Conservation (phyloP, 1,140 invertebrate species). For the Papilio dardanus region DNA sequence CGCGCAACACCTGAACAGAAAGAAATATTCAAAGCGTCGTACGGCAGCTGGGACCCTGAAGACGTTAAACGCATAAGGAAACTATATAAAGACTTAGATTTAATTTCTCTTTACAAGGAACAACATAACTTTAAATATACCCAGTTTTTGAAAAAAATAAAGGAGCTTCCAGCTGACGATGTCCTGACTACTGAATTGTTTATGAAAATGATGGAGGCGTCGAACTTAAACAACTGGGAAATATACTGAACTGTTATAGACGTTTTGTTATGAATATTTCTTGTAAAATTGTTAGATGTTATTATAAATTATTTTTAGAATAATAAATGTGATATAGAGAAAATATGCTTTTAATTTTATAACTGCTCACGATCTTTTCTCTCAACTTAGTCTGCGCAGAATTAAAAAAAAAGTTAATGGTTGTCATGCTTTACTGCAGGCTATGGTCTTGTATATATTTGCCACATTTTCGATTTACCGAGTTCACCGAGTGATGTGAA, state of each 20-base stretch:
- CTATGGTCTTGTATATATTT: too few species aligned
- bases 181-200: background rate
- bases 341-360: too few species aligned
- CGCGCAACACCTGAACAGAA: slow-evolving; percentile 86
- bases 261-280: background rate
- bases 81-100: slow-evolving; percentile 89
- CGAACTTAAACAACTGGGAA: slow-evolving; percentile 4
- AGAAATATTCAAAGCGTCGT: slow-evolving; percentile 87
- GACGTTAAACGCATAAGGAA: slow-evolving; percentile 89
- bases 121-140: background rate
- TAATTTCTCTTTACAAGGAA: slow-evolving; percentile 5
- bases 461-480: too few species aligned
- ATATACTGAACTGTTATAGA: background rate
- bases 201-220: slow-evolving; percentile 9
- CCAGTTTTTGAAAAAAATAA: slow-evolving; percentile 3
- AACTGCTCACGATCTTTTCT: too few species aligned
- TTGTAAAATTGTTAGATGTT: too few species aligned
- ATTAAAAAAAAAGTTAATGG: too few species aligned
- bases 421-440: too few species aligned
- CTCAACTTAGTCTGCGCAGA: too few species aligned
- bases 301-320: too few species aligned
- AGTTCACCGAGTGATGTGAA: too few species aligned
- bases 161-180: slow-evolving; percentile 5
- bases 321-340: too few species aligned
- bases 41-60: slow-evolving; percentile 86